Conservation (phyloP, 2,888 invertebrate genomes). For the Xestobium rufovillosum region DNA sequence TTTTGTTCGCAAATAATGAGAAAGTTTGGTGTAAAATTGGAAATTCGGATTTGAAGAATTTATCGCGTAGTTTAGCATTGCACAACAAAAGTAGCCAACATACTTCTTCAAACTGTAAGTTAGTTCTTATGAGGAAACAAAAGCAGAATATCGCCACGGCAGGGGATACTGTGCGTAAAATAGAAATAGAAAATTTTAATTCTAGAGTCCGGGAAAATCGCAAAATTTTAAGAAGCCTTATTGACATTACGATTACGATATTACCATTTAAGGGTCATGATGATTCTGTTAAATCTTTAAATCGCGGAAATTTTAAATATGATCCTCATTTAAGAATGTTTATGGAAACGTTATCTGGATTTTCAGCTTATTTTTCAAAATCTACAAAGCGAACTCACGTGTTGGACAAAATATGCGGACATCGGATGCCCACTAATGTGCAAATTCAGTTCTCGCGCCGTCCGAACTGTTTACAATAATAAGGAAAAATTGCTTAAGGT, state of each 20-base stretch:
- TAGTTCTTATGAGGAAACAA: too few species aligned
- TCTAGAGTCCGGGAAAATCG: slow-evolving; percentile 6
- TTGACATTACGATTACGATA: slow-evolving; percentile 7
- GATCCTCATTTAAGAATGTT: not conserved
- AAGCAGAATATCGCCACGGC: slow-evolving; percentile 5
- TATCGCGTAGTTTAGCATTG: slow-evolving; percentile 1
- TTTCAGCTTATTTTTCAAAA: not conserved
- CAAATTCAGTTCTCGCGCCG: not conserved
- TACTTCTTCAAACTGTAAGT: slow-evolving; percentile 10
- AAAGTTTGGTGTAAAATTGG: slow-evolving; percentile 7
- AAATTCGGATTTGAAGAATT: slow-evolving; percentile 5
- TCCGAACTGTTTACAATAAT: not conserved
- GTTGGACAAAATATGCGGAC: not conserved
- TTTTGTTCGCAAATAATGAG: slow-evolving; percentile 4
- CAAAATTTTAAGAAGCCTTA: slow-evolving; percentile 8
- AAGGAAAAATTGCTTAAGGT: not conserved
- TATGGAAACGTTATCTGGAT: not conserved
- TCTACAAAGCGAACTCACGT: not conserved
- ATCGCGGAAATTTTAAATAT: slow-evolving; percentile 6
- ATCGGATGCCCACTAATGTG: not conserved
- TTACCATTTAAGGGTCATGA: slow-evolving; percentile 9
- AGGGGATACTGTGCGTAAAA: slow-evolving; percentile 1
- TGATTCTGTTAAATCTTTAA: slow-evolving; percentile 5
- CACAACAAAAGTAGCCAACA: slow-evolving; percentile 7
- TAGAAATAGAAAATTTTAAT: slow-evolving; percentile 2